A percentile compares a stretch with the other conserved stretches of the same genome.
These are phyloP conservation scores for Azorinus chamasolen DNA, from an alignment of 2,888 invertebrate genomes.

Conservation along the genomic window DNA sequence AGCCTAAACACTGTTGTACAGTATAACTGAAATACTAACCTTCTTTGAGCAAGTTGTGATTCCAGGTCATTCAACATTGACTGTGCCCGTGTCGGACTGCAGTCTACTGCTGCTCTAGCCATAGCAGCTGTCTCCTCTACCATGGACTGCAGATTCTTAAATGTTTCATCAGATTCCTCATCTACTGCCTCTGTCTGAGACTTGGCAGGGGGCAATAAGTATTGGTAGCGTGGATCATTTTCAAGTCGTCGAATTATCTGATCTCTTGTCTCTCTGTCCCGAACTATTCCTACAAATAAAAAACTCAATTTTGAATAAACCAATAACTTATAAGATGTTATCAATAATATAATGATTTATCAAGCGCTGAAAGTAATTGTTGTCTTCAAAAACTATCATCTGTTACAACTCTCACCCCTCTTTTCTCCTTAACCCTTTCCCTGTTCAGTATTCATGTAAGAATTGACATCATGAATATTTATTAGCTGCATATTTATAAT, in stretches of 20 bases:
- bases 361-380: too few relatives aligned
- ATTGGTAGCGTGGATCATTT: conserved; percentile 57
- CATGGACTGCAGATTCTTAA: conserved; percentile 74
- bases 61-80: conserved; percentile 64
- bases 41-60: conserved; percentile 47
- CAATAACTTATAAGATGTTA: neutral
- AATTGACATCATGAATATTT: too few relatives aligned
- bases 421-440: too few relatives aligned
- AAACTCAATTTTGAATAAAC: neutral
- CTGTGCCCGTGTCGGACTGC: conserved; percentile 73
- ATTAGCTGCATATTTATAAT: too few relatives aligned
- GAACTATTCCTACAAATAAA: conserved; percentile 24
- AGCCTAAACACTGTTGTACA: too few relatives aligned
- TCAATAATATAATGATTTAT: too few relatives aligned
- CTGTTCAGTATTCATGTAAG: too few relatives aligned
- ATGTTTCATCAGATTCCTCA: conserved; percentile 65
- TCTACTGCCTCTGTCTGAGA: conserved; percentile 41
- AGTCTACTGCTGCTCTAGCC: conserved; percentile 77
- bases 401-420: too few relatives aligned
- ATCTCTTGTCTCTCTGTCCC: conserved; percentile 44
- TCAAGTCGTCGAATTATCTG: conserved; percentile 56
- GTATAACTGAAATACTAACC: conserved; percentile 40
- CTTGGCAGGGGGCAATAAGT: conserved; percentile 51
- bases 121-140: conserved; percentile 81
- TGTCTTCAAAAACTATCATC: too few relatives aligned